These are phyloP conservation scores for Chloroclystis v-ata DNA, from an alignment of 2,888 invertebrate species.

Conservation along the genomic window DNA sequence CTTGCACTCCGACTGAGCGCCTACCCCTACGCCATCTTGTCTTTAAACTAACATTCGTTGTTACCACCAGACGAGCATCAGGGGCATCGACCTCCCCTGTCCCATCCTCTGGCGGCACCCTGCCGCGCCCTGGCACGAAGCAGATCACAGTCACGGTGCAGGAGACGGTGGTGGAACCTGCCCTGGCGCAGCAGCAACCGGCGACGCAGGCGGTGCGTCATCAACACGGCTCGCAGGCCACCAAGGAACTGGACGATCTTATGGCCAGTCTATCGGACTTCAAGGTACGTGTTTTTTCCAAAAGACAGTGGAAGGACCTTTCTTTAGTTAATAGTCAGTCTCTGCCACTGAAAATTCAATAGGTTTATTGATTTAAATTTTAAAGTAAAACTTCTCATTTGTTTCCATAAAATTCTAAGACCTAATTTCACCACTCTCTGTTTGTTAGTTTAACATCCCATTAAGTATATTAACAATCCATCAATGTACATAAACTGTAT, in stretches of 20 bases:
- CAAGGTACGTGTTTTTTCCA: constrained; percentile 80
- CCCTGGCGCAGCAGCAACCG: constrained; percentile 57
- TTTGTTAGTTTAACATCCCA: no score
- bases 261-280: constrained; percentile 97
- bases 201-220: constrained; percentile 49
- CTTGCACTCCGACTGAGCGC: no score
- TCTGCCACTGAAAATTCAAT: no score
- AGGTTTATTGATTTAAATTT: no score
- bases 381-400: no score
- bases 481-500: no score
- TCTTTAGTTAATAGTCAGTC: not conserved
- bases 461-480: no score
- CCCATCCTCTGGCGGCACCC: constrained; percentile 49
- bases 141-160: constrained; percentile 78
- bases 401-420: no score
- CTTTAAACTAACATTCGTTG: not conserved
- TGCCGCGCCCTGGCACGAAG: constrained; percentile 75
- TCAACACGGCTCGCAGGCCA: constrained; percentile 89
- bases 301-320: not conserved
- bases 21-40: no score
- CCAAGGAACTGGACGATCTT: constrained; percentile 95
- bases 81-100: constrained; percentile 59
- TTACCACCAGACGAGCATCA: constrained; percentile 52
- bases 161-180: constrained; percentile 74
- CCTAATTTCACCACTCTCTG: no score